A percentile compares a stretch with the other conserved stretches of the same genome.
Conservation (phyloP, 2,888 invertebrate species). For the Drosophila hamatofila region DNA sequence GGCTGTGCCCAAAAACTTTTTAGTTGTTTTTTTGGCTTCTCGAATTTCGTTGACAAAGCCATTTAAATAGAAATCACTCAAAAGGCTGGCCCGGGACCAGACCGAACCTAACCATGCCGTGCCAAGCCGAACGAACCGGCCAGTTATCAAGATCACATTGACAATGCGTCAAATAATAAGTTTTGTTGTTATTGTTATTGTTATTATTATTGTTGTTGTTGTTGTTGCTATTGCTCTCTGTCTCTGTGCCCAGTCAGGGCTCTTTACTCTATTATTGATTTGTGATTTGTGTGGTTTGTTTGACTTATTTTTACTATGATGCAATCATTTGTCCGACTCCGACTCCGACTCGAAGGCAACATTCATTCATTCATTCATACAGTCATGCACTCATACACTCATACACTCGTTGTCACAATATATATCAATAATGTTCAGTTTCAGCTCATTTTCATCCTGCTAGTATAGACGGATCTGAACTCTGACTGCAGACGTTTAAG, state of each 20-base stretch:
- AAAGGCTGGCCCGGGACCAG: conserved; percentile 17
- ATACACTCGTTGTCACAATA: conserved; percentile 26
- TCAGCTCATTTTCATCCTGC: conserved; percentile 32
- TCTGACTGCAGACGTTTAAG: conserved; percentile 7
- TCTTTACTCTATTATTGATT: conserved; percentile 67
- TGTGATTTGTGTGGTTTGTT: conserved; percentile 45
- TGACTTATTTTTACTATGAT: conserved; percentile 67
- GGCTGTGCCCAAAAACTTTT: conserved; percentile 48
- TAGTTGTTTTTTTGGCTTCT: conserved; percentile 67
- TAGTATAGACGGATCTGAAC: conserved; percentile 35
- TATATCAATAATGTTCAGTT: conserved; percentile 20
- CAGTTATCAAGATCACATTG: conserved; percentile 79
- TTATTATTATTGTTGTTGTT: conserved; percentile 29
- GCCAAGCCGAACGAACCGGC: conserved; percentile 44
- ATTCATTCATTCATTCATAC: conserved; percentile 57
- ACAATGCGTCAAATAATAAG: conserved; percentile 80
- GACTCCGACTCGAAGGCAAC: conserved; percentile 53
- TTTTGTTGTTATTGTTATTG: conserved; percentile 38
- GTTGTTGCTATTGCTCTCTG: conserved; percentile 24
- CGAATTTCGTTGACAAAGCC: conserved; percentile 81
- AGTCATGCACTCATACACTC: neutral
- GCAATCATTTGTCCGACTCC: conserved; percentile 67
- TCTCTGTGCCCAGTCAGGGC: conserved; percentile 35
- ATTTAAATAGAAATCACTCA: conserved; percentile 83
- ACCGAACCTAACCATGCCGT: conserved; percentile 13